These are phyloP conservation scores for Rhinogobio ventralis DNA, from an alignment of 2,797 vertebrate genomes.

Conservation along the genomic window DNA sequence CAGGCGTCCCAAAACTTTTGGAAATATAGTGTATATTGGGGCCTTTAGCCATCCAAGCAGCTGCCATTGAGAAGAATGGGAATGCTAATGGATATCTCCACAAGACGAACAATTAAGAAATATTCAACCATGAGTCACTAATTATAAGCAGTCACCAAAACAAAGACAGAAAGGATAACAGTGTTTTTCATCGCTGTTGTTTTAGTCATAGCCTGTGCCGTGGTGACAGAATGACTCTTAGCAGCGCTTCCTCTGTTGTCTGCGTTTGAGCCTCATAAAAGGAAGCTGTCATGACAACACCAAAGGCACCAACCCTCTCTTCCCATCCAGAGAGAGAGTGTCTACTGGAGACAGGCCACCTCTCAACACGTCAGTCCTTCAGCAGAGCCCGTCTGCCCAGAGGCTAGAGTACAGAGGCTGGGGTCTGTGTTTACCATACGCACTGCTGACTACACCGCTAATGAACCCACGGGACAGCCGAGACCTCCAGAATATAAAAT, in stretches of 20 bases:
- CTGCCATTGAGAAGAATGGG: background rate
- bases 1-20: too few species aligned
- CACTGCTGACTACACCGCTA: constrained; percentile 72
- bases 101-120: background rate
- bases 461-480: constrained; percentile 74
- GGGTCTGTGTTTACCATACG: constrained; percentile 59
- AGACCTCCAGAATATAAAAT: constrained; percentile 73
- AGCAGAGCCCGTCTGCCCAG: constrained; percentile 71
- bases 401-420: constrained; percentile 39
- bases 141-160: background rate
- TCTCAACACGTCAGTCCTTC: constrained; percentile 74
- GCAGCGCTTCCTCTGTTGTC: constrained; percentile 72
- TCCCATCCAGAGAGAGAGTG: constrained; percentile 42
- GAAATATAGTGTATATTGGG: background rate
- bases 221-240: constrained; percentile 72
- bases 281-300: constrained; percentile 79
- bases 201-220: constrained; percentile 73
- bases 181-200: constrained; percentile 68
- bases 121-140: background rate
- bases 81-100: background rate
- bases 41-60: background rate
- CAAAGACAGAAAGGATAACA: background rate
- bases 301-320: constrained; percentile 72
- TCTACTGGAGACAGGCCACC: constrained; percentile 30
- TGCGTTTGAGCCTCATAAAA: constrained; percentile 80